Evolutionary conservation across 2,888 invertebrate species (phyloP), one percentile per base, ranked within the genome.

Genomic region (Patella caerulea): DNA sequence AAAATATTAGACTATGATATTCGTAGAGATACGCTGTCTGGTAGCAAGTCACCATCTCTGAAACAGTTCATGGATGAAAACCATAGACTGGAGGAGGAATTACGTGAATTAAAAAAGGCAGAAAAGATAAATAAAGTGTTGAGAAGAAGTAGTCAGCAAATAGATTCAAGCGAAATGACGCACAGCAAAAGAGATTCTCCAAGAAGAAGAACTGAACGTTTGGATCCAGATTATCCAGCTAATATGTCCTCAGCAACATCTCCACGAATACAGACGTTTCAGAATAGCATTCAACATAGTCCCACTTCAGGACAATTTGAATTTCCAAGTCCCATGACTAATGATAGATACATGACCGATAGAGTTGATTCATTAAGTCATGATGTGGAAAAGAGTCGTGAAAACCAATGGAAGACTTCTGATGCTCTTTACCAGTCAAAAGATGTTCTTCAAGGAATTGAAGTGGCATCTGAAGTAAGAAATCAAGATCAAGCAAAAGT

Each of bases 11-110:
- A 79, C 12, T 72, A 56, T 11, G 78, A 79, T 71, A 56, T 11
- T 69, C 29, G 17, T 3, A 29, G 14, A n/a, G 19, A 15, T 11
- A 65, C 9, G 45, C 69, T 52, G 12, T 56, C 78, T 2, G 78
- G 76, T 17, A 75, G 80, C 24, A 72, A 74, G 7, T 86, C 87
- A 1, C 85, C 88, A 9, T 71, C 87, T 29, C 75, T 86, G 11
- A 81, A 86, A 71, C 79, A 82, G 14, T 87, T 83, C 72, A 86
- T 83, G 73, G 85, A 85, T 55, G 88, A 88, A 72, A 82, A 85
- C 0, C 80, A 79, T 54, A 75, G 78, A 19, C 79, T 88, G n/a
- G 88, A 88, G 73, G 81, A 82, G 29, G 79, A 84, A 19, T 59
- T 88, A n/a, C 82, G 81, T 74, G 77, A 72, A 52, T 85, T 86